Evolutionary conservation across 2,888 invertebrate genomes (phyloP).

Genomic region (Odiellus spinosus): DNA sequence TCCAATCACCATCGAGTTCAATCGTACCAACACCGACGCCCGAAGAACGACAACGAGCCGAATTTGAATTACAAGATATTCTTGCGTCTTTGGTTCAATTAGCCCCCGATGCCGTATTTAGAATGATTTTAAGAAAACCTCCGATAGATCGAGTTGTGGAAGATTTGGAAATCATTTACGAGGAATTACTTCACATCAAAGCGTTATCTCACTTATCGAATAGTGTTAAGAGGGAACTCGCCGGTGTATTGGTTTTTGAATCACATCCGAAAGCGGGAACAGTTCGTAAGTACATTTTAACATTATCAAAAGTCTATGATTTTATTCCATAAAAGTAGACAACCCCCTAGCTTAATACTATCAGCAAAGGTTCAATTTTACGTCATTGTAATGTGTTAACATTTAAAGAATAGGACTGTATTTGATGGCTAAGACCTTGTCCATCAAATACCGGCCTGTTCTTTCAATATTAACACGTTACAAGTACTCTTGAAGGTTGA

Average conservation of each 20-base stretch:
- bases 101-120: slow-evolving; percentile 58
- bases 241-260: slow-evolving; percentile 61
- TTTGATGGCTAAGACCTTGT: no score
- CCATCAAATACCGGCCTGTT: no score
- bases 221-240: slow-evolving; percentile 61
- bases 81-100: slow-evolving; percentile 48
- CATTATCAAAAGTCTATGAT: no score
- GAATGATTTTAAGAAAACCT: slow-evolving; percentile 65
- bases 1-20: background rate
- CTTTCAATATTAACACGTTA: no score
- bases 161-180: slow-evolving; percentile 64
- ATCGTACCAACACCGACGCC: slow-evolving; percentile 31
- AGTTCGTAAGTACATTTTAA: slow-evolving; percentile 49
- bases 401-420: no score
- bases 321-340: no score
- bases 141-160: slow-evolving; percentile 56
- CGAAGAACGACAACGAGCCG: slow-evolving; percentile 46
- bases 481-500: no score
- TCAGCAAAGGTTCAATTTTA: no score
- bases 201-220: slow-evolving; percentile 63
- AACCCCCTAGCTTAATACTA: no score
- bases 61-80: slow-evolving; percentile 50
- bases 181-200: slow-evolving; percentile 62
- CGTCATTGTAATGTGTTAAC: no score
- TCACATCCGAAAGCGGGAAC: slow-evolving; percentile 58